phyloP scores from a whole-genome alignment of 2,888 invertebrate genomes.

The Meloe dianella region DNA sequence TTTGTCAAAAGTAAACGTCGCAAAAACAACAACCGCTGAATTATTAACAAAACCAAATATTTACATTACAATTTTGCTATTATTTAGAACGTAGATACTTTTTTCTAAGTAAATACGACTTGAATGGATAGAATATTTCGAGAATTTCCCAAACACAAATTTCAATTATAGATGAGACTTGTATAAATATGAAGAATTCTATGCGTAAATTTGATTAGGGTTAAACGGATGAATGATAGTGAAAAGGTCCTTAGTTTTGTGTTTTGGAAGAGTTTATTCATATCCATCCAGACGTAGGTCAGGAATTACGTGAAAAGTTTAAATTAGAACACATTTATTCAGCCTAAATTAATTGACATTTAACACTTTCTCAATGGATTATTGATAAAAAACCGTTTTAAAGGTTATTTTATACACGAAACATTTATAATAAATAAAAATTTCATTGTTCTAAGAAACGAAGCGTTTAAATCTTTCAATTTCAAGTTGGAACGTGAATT shows the following conservation, averaged over 20 bases:
- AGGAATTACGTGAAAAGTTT: neutral
- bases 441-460: neutral
- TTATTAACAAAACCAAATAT: neutral
- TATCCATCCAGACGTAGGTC: neutral
- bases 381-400: no score
- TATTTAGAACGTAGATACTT: neutral
- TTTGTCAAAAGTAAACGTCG: neutral
- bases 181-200: neutral
- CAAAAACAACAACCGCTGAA: neutral
- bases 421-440: neutral
- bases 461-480: neutral
- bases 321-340: neutral
- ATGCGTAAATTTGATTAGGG: slow-evolving; percentile 2
- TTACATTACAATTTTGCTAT: neutral
- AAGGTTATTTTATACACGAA: no score
- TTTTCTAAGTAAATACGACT: neutral
- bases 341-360: neutral
- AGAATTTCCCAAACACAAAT: neutral
- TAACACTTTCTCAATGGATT: no score
- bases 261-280: neutral
- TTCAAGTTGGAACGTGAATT: neutral
- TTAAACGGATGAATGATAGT: neutral
- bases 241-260: neutral
- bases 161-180: neutral
- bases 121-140: neutral